A percentile compares a stretch with the other conserved stretches of the same genome.
These are phyloP conservation scores for Podabrus alpinus DNA, from an alignment of 2,888 invertebrate genomes.

Conservation along the genomic window DNA sequence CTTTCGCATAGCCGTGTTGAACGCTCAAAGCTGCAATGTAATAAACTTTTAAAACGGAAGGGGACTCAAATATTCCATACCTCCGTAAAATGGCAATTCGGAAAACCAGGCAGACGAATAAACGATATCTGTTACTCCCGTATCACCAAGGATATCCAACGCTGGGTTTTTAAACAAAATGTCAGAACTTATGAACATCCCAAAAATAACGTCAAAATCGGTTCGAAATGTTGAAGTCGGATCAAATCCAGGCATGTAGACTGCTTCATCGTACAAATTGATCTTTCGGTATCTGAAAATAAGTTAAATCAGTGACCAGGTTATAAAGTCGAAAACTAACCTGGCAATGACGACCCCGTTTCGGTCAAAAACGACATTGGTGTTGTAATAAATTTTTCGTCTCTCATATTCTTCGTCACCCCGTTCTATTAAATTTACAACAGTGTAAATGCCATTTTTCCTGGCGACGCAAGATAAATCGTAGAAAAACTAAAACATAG, in stretches of 20 bases:
- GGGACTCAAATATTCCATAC: constrained; percentile 46
- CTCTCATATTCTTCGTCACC: constrained; percentile 56
- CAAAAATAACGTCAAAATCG: constrained; percentile 80
- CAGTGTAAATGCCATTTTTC: constrained; percentile 65
- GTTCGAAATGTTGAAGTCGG: constrained; percentile 65
- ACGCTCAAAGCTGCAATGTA: constrained; percentile 5
- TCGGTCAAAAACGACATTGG: constrained; percentile 78
- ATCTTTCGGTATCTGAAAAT: constrained; percentile 48
- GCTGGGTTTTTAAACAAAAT: constrained; percentile 75
- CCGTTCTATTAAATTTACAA: constrained; percentile 73
- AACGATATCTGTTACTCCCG: constrained; percentile 62
- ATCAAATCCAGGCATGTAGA: constrained; percentile 57
- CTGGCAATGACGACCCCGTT: constrained; percentile 72
- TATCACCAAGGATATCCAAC: constrained; percentile 51
- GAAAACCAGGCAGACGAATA: constrained; percentile 82
- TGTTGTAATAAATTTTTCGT: constrained; percentile 65
- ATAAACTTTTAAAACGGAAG: background rate
- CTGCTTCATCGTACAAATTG: constrained; percentile 55
- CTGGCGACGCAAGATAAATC: constrained; percentile 65
- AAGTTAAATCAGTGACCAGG: background rate
- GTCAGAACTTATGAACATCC: constrained; percentile 83
- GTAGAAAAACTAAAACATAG: constrained; percentile 10
- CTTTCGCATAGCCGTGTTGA: constrained; percentile 41
- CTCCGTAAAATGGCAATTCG: constrained; percentile 76
- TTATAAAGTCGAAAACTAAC: constrained; percentile 52